phyloP scores from a whole-genome alignment of 2,888 invertebrate species.

The Drosophila aldrichi region DNA sequence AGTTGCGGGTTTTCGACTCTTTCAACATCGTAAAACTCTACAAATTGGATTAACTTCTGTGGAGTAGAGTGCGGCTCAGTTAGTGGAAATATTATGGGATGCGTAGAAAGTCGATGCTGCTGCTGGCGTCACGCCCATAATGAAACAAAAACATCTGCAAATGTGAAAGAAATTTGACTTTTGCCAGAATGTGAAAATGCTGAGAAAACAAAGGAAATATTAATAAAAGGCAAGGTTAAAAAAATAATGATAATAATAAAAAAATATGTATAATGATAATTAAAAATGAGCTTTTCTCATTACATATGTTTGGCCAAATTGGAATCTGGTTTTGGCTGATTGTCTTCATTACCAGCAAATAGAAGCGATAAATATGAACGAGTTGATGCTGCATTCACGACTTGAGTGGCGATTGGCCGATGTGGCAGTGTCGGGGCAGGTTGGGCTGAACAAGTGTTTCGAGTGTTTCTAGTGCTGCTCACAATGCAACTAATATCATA shows the following conservation, averaged over 20 bases:
- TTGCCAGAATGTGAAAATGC: background rate
- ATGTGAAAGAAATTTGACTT: slow-evolving; percentile 26
- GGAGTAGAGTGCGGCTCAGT: slow-evolving; percentile 46
- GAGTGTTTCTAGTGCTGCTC: slow-evolving; percentile 37
- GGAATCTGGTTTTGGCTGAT: background rate
- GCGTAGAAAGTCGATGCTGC: slow-evolving; percentile 8
- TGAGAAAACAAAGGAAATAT: slow-evolving; percentile 3
- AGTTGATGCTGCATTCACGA: slow-evolving; percentile 37
- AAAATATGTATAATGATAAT: too few relatives aligned
- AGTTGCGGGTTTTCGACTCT: slow-evolving; percentile 66
- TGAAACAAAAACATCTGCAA: slow-evolving; percentile 41
- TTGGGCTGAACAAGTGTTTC: slow-evolving; percentile 32
- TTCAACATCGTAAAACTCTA: slow-evolving; percentile 64
- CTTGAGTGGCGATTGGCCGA: slow-evolving; percentile 16
- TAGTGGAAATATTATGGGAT: background rate
- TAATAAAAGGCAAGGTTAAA: too few relatives aligned
- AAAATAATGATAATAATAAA: too few relatives aligned
- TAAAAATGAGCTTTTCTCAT: background rate
- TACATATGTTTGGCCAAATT: background rate
- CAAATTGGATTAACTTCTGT: slow-evolving; percentile 80
- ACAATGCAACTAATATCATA: slow-evolving; percentile 73
- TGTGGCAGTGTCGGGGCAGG: slow-evolving; percentile 19
- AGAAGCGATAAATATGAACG: slow-evolving; percentile 39
- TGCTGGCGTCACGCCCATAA: slow-evolving; percentile 51
- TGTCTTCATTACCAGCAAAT: slow-evolving; percentile 32